These are phyloP conservation scores for Epizoanthus illoricatus DNA, from an alignment of 92 coral and sea anemone species.

Conservation along the genomic window DNA sequence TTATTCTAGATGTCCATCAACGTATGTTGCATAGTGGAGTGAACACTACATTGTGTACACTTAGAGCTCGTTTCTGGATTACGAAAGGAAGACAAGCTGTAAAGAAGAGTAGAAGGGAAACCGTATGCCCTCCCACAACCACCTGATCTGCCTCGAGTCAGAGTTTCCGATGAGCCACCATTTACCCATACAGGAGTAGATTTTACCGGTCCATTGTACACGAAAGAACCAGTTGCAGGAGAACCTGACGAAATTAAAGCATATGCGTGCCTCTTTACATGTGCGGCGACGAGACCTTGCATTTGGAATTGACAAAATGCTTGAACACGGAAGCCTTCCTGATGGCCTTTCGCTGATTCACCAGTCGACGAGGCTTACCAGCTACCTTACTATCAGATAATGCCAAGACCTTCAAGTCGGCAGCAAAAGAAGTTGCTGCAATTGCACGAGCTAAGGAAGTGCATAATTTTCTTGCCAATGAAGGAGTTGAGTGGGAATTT, in stretches of 20 bases:
- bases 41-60: constrained; percentile 48
- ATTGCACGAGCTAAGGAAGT: constrained; percentile 2
- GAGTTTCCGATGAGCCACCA: constrained; percentile 51
- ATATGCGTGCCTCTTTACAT: constrained; percentile 51
- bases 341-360: constrained; percentile 32
- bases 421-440: no score
- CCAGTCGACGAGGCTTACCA: constrained; percentile 11
- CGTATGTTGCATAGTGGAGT: constrained; percentile 56
- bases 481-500: constrained; percentile 37
- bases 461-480: constrained; percentile 4
- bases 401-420: no score
- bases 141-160: constrained; percentile 41
- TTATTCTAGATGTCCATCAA: constrained; percentile 42
- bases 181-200: constrained; percentile 64
- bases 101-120: constrained; percentile 29
- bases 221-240: neutral
- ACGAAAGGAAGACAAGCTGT: constrained; percentile 38
- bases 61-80: constrained; percentile 57
- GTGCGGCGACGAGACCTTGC: constrained; percentile 39
- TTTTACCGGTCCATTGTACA: constrained; percentile 50
- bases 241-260: constrained; percentile 22
- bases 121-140: constrained; percentile 38
- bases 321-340: constrained; percentile 25
- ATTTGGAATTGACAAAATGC: constrained; percentile 33
- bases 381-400: no score